These are phyloP conservation scores for Plusia festucae DNA, from an alignment of 2,888 invertebrate genomes.

Conservation along the genomic window DNA sequence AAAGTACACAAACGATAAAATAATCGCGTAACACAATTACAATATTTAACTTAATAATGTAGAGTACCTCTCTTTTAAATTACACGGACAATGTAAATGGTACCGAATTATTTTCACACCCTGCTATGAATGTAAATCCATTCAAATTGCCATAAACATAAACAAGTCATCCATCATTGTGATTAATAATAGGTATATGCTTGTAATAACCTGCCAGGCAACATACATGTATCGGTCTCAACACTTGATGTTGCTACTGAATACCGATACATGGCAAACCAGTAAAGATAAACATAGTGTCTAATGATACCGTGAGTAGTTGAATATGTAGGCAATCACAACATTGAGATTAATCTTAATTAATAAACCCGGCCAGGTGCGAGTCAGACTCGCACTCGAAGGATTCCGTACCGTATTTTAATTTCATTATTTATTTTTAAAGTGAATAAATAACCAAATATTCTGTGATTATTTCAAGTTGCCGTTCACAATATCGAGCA, in stretches of 20 bases:
- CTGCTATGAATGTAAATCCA: neutral
- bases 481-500: no score
- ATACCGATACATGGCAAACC: conserved; percentile 1
- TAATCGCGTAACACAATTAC: neutral
- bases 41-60: neutral
- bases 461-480: no score
- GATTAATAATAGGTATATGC: neutral
- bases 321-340: no score
- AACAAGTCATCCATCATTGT: neutral
- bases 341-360: neutral
- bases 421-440: no score
- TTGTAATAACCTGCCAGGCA: neutral
- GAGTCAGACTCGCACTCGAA: no score
- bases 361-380: no score
- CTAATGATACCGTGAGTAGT: neutral
- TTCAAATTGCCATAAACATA: neutral
- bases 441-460: no score
- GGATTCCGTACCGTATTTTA: no score
- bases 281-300: neutral
- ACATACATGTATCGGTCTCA: neutral
- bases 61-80: neutral
- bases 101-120: neutral
- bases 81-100: neutral
- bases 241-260: neutral
- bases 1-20: neutral